phyloP scores from a whole-genome alignment of 2,888 invertebrate species.

The Melieria crassipennis region DNA sequence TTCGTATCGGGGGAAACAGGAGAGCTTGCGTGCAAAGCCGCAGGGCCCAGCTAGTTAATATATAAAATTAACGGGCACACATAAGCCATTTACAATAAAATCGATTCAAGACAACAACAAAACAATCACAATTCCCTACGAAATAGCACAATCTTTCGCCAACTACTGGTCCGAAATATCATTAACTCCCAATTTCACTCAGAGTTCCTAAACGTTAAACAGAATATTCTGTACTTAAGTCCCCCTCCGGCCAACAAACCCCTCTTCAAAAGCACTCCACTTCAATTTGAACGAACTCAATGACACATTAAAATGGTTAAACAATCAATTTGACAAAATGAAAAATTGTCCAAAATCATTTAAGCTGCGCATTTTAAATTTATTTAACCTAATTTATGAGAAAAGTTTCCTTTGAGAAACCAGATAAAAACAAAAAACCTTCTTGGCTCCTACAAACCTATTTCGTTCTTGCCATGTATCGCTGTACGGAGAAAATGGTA shows the following conservation, averaged over 20 bases:
- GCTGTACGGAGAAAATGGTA: conserved; percentile 25
- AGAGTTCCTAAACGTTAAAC: background rate
- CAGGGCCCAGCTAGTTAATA: too few species aligned
- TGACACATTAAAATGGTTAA: conserved; percentile 15
- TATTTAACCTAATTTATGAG: conserved; percentile 19
- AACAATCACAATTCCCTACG: background rate
- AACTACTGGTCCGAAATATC: background rate
- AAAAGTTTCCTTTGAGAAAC: conserved; percentile 15
- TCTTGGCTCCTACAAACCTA: conserved; percentile 1
- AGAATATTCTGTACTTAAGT: background rate
- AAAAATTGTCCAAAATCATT: conserved; percentile 1
- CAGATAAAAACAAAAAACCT: background rate
- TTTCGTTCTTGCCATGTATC: conserved; percentile 19
- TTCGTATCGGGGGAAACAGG: too few species aligned
- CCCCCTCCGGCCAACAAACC: too few species aligned
- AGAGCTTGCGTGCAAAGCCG: too few species aligned
- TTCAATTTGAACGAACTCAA: background rate
- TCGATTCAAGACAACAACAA: background rate
- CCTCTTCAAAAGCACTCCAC: too few species aligned
- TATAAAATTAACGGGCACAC: background rate
- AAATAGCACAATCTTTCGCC: background rate
- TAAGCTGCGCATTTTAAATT: conserved; percentile 8
- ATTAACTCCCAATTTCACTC: background rate
- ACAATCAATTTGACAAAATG: conserved; percentile 13
- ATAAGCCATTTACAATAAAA: background rate